phyloP scores from a whole-genome alignment of 1,140 invertebrate species.

The Lerema accius region DNA sequence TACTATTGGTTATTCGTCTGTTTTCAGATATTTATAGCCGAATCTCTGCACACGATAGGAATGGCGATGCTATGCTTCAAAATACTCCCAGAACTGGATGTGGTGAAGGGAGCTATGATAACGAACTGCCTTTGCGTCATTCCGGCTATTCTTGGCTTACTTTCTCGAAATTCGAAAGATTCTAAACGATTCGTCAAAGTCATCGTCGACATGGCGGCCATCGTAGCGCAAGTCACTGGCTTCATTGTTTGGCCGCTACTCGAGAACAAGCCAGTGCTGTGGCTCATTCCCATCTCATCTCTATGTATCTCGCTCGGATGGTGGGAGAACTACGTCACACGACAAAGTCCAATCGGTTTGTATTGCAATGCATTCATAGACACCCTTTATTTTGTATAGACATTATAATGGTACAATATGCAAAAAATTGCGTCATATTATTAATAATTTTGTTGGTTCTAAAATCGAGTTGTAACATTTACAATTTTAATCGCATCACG shows the following conservation, averaged over 20 bases:
- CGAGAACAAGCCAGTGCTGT: constrained; percentile 87
- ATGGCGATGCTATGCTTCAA: constrained; percentile 92
- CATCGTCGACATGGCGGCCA: constrained; percentile 91
- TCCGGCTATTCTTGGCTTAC: constrained; percentile 87
- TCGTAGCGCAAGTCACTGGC: constrained; percentile 93
- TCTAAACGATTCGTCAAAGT: constrained; percentile 91
- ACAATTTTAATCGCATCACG: no score
- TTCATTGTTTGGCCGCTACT: constrained; percentile 95
- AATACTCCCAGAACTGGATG: constrained; percentile 95
- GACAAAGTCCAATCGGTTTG: constrained; percentile 89
- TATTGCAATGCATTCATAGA: no score
- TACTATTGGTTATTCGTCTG: constrained; percentile 7
- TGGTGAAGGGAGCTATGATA: constrained; percentile 95
- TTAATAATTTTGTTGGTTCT: no score
- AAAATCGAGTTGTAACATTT: no score
- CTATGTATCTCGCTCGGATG: constrained; percentile 95
- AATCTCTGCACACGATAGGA: constrained; percentile 94
- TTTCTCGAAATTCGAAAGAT: constrained; percentile 91
- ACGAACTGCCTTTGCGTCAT: constrained; percentile 96
- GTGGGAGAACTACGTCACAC: constrained; percentile 98
- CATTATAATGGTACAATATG: no score
- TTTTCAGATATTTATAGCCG: constrained; percentile 89
- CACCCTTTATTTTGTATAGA: no score
- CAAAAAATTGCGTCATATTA: no score
- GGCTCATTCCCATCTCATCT: constrained; percentile 92